Conservation (phyloP, 2,888 invertebrate genomes). For the Caradrina kadenii region DNA sequence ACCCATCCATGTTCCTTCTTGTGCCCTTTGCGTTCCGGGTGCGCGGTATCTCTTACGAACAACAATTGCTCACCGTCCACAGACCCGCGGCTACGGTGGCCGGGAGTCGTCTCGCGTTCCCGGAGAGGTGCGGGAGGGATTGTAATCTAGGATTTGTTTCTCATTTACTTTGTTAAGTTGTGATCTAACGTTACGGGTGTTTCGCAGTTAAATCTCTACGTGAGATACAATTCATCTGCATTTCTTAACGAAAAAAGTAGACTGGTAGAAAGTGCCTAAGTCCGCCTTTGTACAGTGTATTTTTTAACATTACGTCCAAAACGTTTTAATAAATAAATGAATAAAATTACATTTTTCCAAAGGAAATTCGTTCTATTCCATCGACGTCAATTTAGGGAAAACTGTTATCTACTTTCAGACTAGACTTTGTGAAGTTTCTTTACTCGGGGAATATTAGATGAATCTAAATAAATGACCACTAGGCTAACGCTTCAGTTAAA, state of each 20-base stretch:
- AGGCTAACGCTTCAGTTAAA: too few species aligned
- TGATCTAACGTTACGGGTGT: conserved; percentile 36
- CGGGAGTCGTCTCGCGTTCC: too few species aligned
- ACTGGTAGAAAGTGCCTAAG: too few species aligned
- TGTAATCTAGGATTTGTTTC: conserved; percentile 38
- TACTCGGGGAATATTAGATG: conserved; percentile 16
- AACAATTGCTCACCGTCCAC: too few species aligned
- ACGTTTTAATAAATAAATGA: too few species aligned
- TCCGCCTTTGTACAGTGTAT: too few species aligned
- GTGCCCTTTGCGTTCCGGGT: too few species aligned
- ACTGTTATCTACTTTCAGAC: conserved; percentile 25
- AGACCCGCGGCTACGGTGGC: too few species aligned
- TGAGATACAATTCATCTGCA: conserved; percentile 54
- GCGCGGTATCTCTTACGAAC: too few species aligned
- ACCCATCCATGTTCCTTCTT: too few species aligned
- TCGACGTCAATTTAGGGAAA: conserved; percentile 36
- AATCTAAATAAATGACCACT: conserved; percentile 9
- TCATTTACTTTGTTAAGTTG: conserved; percentile 42
- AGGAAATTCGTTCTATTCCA: conserved; percentile 30
- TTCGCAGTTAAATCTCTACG: conserved; percentile 46
- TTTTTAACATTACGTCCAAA: too few species aligned
- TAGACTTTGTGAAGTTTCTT: conserved; percentile 15
- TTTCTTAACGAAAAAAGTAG: conserved; percentile 44
- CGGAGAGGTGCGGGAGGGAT: conserved; percentile 20
- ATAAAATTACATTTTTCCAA: conserved; percentile 40